Base-by-base conservation (phyloP, 2,113 vertebrate species). In the Choloepus hoffmanni region DNA sequence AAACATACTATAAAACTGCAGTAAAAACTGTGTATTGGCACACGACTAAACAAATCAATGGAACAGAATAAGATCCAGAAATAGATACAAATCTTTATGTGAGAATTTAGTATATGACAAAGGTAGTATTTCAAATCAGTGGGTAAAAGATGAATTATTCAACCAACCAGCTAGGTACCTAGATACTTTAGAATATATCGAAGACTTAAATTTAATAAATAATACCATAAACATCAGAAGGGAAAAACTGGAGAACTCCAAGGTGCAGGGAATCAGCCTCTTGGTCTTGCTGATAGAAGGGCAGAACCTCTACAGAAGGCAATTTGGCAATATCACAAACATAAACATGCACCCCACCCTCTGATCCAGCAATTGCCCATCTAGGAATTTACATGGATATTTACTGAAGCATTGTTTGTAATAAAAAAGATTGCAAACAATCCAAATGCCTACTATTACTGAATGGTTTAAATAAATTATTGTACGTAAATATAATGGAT, bases 171-270 rank as follows among this genome's bases (percentile, higher is more conserved):
- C 14, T 67, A 90, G 45, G 55, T 12, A 65, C 21, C 24, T 9
- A 94, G 10, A 82, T 70, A 74, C 13, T 92, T 68, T 53, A 88
- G 36, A 93, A 67, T 33, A 7, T 78, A 86, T 48, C 40, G 77
- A 92, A 88, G 30, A 89, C 21, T 92, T 79, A 81, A 91, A 67
- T n/a, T 93, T 92, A 89, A 88, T 40, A 94, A 97, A 67, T 67
- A 12, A 89, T 48, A 58, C 9, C 40, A 85, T 90, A 95, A 93
- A 95, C 65, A 84, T 43, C 48, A 86, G 50, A 72, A 36, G 67
- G 55, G 93, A 85, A 76, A 76, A 19, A 60, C 0, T 70, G 26
- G 15, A 26, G 30, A 89, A 95, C 45, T 45, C 58, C 89, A 85
- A 88, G 28, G 60, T 16, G 0, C 55, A 87, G 19, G 58, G 74